Evolutionary conservation across 2,113 vertebrate genomes (phyloP), one percentile per base, ranked within the genome.

Genomic region (Patagioenas fasciata): DNA sequence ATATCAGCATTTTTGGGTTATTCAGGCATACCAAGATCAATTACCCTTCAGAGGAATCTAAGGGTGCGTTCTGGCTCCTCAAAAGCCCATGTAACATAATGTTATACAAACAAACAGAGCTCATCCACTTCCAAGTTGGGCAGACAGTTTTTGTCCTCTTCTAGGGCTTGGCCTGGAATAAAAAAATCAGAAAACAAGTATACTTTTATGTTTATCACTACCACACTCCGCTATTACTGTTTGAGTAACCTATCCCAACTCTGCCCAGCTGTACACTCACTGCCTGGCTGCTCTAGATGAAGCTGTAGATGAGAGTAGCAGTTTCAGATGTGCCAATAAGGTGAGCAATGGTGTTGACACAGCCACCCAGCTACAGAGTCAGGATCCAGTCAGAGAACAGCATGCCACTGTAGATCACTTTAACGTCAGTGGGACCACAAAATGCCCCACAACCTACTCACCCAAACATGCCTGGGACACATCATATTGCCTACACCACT

Each of bases 141-240:
- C 20, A 87, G 23, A 47, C 18, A 71, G 31, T 48, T 40, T 80
- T 71, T 81, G 7, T 26, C 15, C 24, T 2, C 10, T 53, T 53
- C 23, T 44, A 15, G 32, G 47, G 16, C 34, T 80, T 85, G 56
- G 24, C 15, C 47, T 81, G 56, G 31, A 78, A 61, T 34, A 66
- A 48, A 2, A 44, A 74, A 66, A 47, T 20, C 15, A 32, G 36
- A 65, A 70, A 56, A 21, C 13, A 32, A 50, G 10, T 13, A 9
- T 38, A 36, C 11, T 62, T 78, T 81, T 54, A 19, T 40, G 13
- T 70, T 79, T 78, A 13, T 6, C 15, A 9, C 32, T 40, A 2
- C 36, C 18, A 31, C 25, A n/a, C 25, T 28, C 10, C 0, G 0
- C 38, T 44, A 3, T 9, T 21, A 29, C 32, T 11, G 13, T 29